phyloP scores from a whole-genome alignment of 2,797 vertebrate species.

The Sylvilagus floridanus region DNA sequence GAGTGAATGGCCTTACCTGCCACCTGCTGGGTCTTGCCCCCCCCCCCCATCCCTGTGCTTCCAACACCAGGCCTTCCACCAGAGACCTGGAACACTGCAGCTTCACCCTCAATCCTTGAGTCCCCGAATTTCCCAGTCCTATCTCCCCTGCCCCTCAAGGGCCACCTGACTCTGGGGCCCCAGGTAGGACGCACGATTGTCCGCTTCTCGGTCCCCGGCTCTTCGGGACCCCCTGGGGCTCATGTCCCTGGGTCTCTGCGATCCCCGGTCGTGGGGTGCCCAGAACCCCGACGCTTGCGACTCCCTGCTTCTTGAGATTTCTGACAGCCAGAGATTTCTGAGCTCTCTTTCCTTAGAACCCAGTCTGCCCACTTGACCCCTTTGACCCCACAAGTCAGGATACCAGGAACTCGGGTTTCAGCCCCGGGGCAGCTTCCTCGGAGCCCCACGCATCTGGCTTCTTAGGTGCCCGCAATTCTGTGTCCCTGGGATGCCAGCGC shows the following conservation, averaged over 20 bases:
- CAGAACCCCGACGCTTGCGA: not conserved
- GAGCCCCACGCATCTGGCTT: not conserved
- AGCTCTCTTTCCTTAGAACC: not conserved
- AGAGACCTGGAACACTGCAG: not conserved
- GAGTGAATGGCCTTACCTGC: not conserved
- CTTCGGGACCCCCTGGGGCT: not conserved
- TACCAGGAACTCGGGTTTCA: not conserved
- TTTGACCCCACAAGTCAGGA: not conserved
- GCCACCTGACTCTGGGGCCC: not conserved
- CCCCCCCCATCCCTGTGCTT: not conserved
- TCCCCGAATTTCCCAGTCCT: not conserved
- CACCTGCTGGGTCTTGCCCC: not conserved
- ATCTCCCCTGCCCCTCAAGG: not conserved
- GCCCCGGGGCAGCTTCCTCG: not conserved
- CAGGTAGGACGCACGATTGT: not conserved
- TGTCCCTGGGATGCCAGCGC: not conserved
- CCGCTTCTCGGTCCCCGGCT: not conserved
- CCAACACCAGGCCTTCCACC: not conserved
- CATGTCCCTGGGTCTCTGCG: not conserved
- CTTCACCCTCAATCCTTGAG: not conserved
- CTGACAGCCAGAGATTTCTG: not conserved
- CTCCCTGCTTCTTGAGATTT: not conserved
- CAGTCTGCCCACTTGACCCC: not conserved
- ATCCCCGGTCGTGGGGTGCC: not conserved
- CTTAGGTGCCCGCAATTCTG: not conserved